Base-by-base conservation (phyloP, 2,888 invertebrate species). In the Drosophila pseudotakahashii region DNA sequence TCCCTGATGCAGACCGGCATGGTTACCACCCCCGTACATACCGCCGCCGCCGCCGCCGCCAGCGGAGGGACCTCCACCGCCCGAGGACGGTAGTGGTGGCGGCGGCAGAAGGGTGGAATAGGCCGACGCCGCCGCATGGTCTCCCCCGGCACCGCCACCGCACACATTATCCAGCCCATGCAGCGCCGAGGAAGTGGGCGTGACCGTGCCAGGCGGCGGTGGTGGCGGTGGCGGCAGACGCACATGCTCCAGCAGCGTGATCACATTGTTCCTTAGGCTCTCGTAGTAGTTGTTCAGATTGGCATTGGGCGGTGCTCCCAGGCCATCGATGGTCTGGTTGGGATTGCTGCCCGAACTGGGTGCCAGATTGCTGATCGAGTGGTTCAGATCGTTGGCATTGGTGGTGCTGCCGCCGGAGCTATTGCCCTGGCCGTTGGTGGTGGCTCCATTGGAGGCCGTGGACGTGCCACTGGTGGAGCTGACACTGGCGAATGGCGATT, bases 221-320 rank as follows among this genome's bases (percentile, higher is more conserved):
- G 89, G 83, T 2, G 89, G 83, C 23, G 89, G 89, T 30, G 91
- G 90, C 16, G 98, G 97, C 88, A 98, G 94, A 84, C 97, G 94
- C 75, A 98, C 97, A 92, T 98, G 97, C 92, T 98, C 98, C 91
- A 98, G 93, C 85, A 98, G 93, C 37, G 97, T 96, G 90, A 98
- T 97, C 90, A 98, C 97, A 93, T 98, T 98, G 92, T 97, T 97
- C 74, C 97, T 95, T 82, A 98, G 93, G 89, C 97, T 97, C 92
- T 98, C 97, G 92, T 98, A 98, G 92, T 98, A 98, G 90, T 97
- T 97, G 91, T 96, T 97, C 77, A 98, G 93, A 92, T 97, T 97
- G 92, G 94, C 59, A 34, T 75, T 76, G 30, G 73, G 76, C 14
- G 79, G 54, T 13, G 68, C 75, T 16, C 71, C 48, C 5, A 42